A percentile compares a stretch with the other conserved stretches of the same genome.
Conservation (phyloP, 2,888 invertebrate species). For the Euspilapteryx auroguttella region DNA sequence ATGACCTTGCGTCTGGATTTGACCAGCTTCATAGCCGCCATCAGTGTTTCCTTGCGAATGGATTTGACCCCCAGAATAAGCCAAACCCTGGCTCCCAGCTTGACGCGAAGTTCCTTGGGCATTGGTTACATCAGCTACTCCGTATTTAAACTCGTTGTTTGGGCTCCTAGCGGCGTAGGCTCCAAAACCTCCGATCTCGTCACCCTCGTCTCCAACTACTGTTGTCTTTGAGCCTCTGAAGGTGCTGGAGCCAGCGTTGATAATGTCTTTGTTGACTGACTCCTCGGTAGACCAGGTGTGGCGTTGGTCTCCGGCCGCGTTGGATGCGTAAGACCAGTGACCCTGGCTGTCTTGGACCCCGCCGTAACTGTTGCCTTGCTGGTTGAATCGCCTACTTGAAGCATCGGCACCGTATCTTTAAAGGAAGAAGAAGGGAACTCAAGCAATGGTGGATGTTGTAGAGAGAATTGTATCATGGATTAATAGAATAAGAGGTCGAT, state of each 20-base stretch:
- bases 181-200: slow-evolving; percentile 17
- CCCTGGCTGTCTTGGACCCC: slow-evolving; percentile 10
- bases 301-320: slow-evolving; percentile 6
- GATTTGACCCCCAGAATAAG: slow-evolving; percentile 14
- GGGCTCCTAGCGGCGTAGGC: slow-evolving; percentile 33
- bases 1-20: background rate
- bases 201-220: slow-evolving; percentile 3
- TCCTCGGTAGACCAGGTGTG: slow-evolving; percentile 48
- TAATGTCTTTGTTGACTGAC: slow-evolving; percentile 42
- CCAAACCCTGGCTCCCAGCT: slow-evolving; percentile 3
- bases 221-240: slow-evolving; percentile 24
- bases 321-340: slow-evolving; percentile 4
- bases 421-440: too few relatives aligned
- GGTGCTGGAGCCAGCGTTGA: slow-evolving; percentile 37
- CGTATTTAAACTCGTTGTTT: slow-evolving; percentile 40
- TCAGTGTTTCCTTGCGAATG: background rate
- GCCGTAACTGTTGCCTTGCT: slow-evolving; percentile 2
- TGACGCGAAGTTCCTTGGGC: too few relatives aligned
- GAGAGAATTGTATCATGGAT: too few relatives aligned
- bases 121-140: slow-evolving; percentile 34
- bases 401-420: slow-evolving; percentile 1
- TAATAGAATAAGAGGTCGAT: too few relatives aligned
- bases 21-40: background rate
- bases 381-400: background rate
- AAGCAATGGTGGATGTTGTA: too few relatives aligned